These are phyloP conservation scores for Gallinago paraguaiae DNA, from an alignment of 2,113 vertebrate species.

Conservation along the genomic window DNA sequence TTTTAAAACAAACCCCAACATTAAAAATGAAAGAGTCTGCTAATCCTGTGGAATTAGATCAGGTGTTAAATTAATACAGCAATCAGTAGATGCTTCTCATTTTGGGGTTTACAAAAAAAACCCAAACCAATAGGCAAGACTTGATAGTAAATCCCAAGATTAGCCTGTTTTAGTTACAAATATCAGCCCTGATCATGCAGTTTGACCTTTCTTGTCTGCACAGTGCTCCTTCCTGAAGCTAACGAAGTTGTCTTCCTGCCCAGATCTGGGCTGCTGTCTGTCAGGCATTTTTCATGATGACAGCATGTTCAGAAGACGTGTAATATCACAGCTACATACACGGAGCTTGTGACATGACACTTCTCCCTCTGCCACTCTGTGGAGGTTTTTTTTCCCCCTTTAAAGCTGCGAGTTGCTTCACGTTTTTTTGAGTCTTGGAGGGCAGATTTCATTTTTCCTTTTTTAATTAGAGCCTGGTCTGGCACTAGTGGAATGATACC, in stretches of 20 bases:
- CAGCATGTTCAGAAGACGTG: not conserved
- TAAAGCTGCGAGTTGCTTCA: not conserved
- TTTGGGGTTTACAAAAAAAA: not conserved
- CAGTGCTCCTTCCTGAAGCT: not conserved
- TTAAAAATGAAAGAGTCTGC: not conserved
- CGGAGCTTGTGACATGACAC: not conserved
- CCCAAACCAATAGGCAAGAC: not conserved
- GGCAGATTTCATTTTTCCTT: not conserved
- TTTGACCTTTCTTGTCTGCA: not conserved
- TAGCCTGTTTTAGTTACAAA: not conserved
- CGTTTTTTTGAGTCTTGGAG: not conserved
- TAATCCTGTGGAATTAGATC: not conserved
- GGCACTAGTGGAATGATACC: not conserved
- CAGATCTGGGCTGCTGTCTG: not conserved
- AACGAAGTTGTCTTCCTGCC: not conserved
- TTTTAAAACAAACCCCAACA: not conserved
- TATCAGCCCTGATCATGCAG: not conserved
- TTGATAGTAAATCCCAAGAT: not conserved
- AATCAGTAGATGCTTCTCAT: not conserved
- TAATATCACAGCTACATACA: not conserved
- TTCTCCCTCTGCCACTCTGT: not conserved
- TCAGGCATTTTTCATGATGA: not conserved
- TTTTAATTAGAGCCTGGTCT: not conserved
- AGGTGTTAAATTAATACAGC: not conserved
- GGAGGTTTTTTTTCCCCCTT: not conserved